Conservation (phyloP, 2,888 invertebrate genomes). For the Terebella lapidaria region DNA sequence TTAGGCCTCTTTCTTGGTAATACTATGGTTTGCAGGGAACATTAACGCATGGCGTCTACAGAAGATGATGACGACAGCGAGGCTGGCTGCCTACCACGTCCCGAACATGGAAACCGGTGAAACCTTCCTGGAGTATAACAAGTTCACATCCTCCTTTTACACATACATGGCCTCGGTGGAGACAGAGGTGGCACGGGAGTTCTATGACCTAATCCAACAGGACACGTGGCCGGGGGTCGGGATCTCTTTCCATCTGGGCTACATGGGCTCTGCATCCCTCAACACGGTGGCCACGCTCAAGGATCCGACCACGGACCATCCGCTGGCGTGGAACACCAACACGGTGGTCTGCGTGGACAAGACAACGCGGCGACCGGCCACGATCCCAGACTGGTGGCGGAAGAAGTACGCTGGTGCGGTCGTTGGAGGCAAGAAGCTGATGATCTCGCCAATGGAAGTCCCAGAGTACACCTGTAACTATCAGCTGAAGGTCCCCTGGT, state of each 20-base stretch:
- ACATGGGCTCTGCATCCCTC: slow-evolving; percentile 20
- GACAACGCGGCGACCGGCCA: slow-evolving; percentile 32
- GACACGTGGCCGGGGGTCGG: slow-evolving; percentile 5
- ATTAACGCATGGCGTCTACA: slow-evolving; percentile 14
- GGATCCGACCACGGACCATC: slow-evolving; percentile 15
- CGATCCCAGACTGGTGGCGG: slow-evolving; percentile 42
- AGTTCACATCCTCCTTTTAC: slow-evolving; percentile 16
- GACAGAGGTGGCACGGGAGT: slow-evolving; percentile 9
- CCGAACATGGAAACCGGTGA: slow-evolving; percentile 7
- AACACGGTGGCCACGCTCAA: slow-evolving; percentile 18
- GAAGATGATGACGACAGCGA: slow-evolving; percentile 14
- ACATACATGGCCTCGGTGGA: slow-evolving; percentile 24
- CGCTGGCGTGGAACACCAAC: slow-evolving; percentile 26
- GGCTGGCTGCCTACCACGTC: slow-evolving; percentile 18
- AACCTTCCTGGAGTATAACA: slow-evolving; percentile 22
- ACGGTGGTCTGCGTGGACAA: slow-evolving; percentile 38
- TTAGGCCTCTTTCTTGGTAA: too few species aligned
- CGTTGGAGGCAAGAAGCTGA: slow-evolving; percentile 24
- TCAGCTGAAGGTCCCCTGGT: slow-evolving; percentile 21
- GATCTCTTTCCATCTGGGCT: slow-evolving; percentile 19
- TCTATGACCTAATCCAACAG: slow-evolving; percentile 13
- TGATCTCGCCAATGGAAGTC: slow-evolving; percentile 24
- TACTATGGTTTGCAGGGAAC: slow-evolving; percentile 21
- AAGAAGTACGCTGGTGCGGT: slow-evolving; percentile 30
- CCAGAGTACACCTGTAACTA: slow-evolving; percentile 24